Evolutionary conservation across 2,888 invertebrate genomes (phyloP).

Genomic region (Machimus atricapillus): DNA sequence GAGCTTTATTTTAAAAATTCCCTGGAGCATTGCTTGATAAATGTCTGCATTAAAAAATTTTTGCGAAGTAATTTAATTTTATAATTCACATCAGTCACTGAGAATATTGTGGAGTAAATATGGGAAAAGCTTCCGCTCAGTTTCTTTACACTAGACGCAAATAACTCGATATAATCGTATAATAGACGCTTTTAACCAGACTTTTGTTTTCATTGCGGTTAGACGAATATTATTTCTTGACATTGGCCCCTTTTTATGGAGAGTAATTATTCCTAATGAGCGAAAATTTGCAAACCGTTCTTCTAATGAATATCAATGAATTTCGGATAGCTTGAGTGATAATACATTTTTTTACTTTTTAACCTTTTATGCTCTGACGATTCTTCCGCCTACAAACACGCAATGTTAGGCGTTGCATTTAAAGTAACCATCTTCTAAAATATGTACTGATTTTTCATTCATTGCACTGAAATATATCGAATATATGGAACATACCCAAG

Average conservation of each 20-base stretch:
- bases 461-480: background rate
- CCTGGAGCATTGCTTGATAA: background rate
- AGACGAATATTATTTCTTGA: background rate
- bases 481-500: no score
- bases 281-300: background rate
- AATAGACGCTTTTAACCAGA: background rate
- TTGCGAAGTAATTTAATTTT: constrained; percentile 12
- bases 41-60: constrained; percentile 14
- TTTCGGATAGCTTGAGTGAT: background rate
- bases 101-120: background rate
- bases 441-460: background rate
- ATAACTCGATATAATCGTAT: background rate
- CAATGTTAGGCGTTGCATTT: background rate
- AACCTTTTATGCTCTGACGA: background rate
- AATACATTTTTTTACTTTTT: background rate
- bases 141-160: background rate
- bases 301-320: background rate
- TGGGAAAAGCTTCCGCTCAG: background rate
- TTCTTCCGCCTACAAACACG: background rate
- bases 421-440: background rate
- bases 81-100: background rate
- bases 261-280: background rate
- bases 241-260: background rate
- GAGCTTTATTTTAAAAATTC: background rate
- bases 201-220: background rate